Conservation (phyloP, 2,113 vertebrate genomes). For the Euleptes europaea region DNA sequence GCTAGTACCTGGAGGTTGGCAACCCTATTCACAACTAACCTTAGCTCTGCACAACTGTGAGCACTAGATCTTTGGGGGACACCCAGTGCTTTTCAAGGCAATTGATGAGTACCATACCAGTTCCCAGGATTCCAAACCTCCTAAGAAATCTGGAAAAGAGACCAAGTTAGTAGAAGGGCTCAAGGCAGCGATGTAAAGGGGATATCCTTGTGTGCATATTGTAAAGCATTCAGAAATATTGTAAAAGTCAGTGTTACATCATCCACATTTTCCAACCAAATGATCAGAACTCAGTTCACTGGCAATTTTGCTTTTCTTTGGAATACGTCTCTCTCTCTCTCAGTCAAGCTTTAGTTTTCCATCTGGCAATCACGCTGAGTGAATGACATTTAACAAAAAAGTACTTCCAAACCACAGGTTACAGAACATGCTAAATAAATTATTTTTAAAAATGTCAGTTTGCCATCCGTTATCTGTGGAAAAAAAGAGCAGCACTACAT, state of each 20-base stretch:
- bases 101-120: background rate
- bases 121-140: background rate
- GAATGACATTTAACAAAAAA: constrained; percentile 8
- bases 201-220: background rate
- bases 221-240: background rate
- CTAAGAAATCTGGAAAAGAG: background rate
- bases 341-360: background rate
- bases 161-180: background rate
- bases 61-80: no score
- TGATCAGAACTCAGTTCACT: background rate
- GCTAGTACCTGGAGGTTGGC: no score
- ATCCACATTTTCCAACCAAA: background rate
- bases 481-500: background rate
- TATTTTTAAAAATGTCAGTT: background rate
- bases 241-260: no score
- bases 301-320: background rate
- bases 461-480: background rate
- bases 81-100: no score
- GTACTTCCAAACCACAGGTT: constrained; percentile 2
- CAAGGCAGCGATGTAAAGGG: no score
- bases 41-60: no score
- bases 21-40: no score
- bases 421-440: constrained; percentile 1
- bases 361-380: background rate
- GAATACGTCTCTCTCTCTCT: background rate